A percentile compares a stretch with the other conserved stretches of the same genome.
phyloP scores from a whole-genome alignment of 1,140 invertebrate genomes.

The Drosophila santomea region DNA sequence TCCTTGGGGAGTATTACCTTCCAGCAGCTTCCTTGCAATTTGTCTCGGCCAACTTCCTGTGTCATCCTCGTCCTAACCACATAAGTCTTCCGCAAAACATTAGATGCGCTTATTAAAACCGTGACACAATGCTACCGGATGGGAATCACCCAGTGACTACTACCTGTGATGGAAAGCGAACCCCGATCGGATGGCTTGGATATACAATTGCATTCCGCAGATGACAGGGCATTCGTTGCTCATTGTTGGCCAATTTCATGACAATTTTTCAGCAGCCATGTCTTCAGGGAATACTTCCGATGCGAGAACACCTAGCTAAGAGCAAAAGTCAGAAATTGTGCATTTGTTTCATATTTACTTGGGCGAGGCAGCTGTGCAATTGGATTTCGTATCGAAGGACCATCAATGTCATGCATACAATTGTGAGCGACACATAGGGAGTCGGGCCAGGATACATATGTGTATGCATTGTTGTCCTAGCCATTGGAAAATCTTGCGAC shows the following conservation, averaged over 20 bases:
- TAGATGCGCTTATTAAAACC: slow-evolving; percentile 61
- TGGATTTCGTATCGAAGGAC: slow-evolving; percentile 56
- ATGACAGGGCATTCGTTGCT: slow-evolving; percentile 70
- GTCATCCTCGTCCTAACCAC: slow-evolving; percentile 37
- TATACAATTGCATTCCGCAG: slow-evolving; percentile 47
- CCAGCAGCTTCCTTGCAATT: slow-evolving; percentile 18
- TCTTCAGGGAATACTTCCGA: slow-evolving; percentile 31
- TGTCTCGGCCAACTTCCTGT: slow-evolving; percentile 63
- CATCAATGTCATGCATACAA: slow-evolving; percentile 82
- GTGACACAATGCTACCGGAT: slow-evolving; percentile 58
- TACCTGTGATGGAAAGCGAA: slow-evolving; percentile 54
- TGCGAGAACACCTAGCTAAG: slow-evolving; percentile 30
- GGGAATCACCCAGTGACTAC: slow-evolving; percentile 26
- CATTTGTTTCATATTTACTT: slow-evolving; percentile 79
- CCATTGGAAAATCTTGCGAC: slow-evolving; percentile 72
- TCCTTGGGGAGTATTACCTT: slow-evolving; percentile 10
- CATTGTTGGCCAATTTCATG: slow-evolving; percentile 79
- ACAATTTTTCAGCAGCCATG: slow-evolving; percentile 72
- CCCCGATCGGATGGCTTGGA: slow-evolving; percentile 24
- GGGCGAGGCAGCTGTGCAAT: slow-evolving; percentile 66
- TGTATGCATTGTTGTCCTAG: slow-evolving; percentile 26
- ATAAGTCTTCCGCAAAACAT: slow-evolving; percentile 74
- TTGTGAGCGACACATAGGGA: slow-evolving; percentile 78
- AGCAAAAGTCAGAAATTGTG: slow-evolving; percentile 57
- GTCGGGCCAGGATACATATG: slow-evolving; percentile 62